Evolutionary conservation across 2,888 invertebrate genomes (phyloP).

Genomic region (Dicyrtomina minuta): DNA sequence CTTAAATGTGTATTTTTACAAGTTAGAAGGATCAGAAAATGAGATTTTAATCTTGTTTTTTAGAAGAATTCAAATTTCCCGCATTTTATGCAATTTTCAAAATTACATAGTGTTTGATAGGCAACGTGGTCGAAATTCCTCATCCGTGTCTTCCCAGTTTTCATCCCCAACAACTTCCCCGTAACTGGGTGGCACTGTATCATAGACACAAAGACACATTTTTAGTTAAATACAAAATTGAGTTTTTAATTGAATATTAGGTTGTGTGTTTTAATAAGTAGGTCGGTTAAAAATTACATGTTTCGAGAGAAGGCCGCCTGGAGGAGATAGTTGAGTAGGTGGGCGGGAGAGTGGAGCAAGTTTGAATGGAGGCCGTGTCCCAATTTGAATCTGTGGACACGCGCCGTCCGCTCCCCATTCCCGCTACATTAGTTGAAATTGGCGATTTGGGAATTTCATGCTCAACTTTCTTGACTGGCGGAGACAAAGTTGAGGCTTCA

Average conservation of each 20-base stretch:
- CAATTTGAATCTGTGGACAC: neutral
- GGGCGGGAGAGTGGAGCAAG: conserved; percentile 14
- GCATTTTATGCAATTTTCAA: too few species aligned
- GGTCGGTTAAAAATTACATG: conserved; percentile 13
- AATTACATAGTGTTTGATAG: neutral
- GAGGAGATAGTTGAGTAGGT: conserved; percentile 19
- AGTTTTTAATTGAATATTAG: too few species aligned
- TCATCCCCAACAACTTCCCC: conserved; percentile 5
- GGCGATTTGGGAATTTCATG: neutral
- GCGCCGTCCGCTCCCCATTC: neutral
- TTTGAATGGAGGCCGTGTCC: conserved; percentile 17
- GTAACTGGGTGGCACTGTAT: conserved; percentile 17
- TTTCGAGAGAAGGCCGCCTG: conserved; percentile 25
- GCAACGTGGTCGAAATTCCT: too few species aligned
- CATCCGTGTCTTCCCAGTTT: neutral
- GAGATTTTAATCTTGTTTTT: too few species aligned
- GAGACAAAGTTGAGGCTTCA: too few species aligned
- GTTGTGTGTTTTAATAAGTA: neutral
- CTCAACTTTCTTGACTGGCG: too few species aligned
- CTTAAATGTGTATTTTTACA: too few species aligned
- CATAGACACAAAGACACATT: neutral
- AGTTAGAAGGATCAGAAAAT: too few species aligned
- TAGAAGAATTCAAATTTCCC: too few species aligned
- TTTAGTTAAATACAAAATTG: neutral
- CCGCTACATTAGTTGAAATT: neutral